These are phyloP conservation scores for Hybos culiciformis DNA, from an alignment of 2,888 invertebrate genomes.

Conservation along the genomic window DNA sequence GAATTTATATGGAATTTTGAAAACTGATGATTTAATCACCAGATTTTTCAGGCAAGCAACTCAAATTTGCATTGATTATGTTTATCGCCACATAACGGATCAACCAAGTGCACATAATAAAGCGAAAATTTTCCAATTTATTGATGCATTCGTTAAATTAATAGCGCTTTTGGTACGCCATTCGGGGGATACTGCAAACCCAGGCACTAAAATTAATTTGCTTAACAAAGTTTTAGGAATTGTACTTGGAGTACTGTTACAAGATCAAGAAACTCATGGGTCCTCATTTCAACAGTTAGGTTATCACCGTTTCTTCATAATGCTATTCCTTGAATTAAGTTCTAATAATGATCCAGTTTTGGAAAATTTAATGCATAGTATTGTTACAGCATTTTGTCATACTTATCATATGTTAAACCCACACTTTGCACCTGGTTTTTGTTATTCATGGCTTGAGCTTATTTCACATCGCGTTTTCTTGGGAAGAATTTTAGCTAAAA, in stretches of 20 bases:
- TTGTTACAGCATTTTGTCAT: slow-evolving; percentile 91
- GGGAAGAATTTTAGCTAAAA: slow-evolving; percentile 79
- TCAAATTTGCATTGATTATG: slow-evolving; percentile 90
- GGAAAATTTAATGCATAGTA: slow-evolving; percentile 76
- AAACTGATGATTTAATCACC: slow-evolving; percentile 94
- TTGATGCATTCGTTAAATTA: slow-evolving; percentile 89
- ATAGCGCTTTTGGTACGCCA: slow-evolving; percentile 91
- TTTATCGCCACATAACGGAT: slow-evolving; percentile 71
- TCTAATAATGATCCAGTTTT: slow-evolving; percentile 84
- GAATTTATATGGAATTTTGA: slow-evolving; percentile 90
- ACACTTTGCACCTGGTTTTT: slow-evolving; percentile 86
- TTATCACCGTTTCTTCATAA: slow-evolving; percentile 91
- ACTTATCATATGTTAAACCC: slow-evolving; percentile 88
- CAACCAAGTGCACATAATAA: slow-evolving; percentile 54
- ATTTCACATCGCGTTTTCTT: slow-evolving; percentile 95
- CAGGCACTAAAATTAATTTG: slow-evolving; percentile 84
- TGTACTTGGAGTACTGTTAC: slow-evolving; percentile 85
- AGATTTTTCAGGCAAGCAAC: slow-evolving; percentile 94
- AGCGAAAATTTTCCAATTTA: slow-evolving; percentile 86
- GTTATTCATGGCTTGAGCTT: slow-evolving; percentile 96
- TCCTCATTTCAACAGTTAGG: slow-evolving; percentile 86
- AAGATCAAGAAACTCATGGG: slow-evolving; percentile 87
- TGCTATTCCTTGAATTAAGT: slow-evolving; percentile 92
- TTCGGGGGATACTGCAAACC: slow-evolving; percentile 79
- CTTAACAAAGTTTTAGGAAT: slow-evolving; percentile 91